Conservation (phyloP, 2,113 vertebrate genomes). For the Erythrolamprus reginae region DNA sequence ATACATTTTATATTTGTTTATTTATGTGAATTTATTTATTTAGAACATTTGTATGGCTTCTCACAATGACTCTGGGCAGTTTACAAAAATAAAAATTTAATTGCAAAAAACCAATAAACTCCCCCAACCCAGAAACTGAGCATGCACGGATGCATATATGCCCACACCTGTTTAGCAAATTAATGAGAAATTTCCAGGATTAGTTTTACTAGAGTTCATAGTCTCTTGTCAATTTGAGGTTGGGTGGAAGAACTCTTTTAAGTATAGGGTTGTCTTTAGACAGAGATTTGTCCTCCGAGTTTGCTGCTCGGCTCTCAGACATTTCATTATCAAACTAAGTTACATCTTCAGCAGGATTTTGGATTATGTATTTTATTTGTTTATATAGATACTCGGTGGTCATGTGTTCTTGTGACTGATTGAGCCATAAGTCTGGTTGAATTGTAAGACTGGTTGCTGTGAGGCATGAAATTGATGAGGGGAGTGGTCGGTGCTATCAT, state of each 20-base stretch:
- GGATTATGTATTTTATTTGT: too few species aligned
- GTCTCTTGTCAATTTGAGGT: background rate
- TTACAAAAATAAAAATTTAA: background rate
- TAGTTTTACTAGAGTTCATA: background rate
- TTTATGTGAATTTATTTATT: background rate
- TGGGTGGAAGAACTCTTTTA: background rate
- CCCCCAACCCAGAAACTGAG: background rate
- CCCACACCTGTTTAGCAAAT: background rate
- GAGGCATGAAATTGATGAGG: too few species aligned
- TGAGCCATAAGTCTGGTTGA: too few species aligned
- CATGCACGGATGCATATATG: background rate
- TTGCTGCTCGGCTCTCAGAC: background rate
- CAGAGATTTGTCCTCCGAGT: background rate
- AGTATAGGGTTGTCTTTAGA: background rate
- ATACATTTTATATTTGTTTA: background rate
- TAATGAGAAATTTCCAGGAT: background rate
- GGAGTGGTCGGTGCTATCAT: too few species aligned
- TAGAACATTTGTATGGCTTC: background rate
- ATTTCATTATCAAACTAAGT: too few species aligned
- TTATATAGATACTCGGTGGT: too few species aligned
- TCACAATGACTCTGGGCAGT: background rate
- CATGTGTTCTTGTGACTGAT: too few species aligned
- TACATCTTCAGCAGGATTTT: too few species aligned
- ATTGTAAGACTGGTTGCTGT: too few species aligned
- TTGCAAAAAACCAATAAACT: background rate